Base-by-base conservation (phyloP, 2,797 vertebrate species). In the Dicrostonyx torquatus region DNA sequence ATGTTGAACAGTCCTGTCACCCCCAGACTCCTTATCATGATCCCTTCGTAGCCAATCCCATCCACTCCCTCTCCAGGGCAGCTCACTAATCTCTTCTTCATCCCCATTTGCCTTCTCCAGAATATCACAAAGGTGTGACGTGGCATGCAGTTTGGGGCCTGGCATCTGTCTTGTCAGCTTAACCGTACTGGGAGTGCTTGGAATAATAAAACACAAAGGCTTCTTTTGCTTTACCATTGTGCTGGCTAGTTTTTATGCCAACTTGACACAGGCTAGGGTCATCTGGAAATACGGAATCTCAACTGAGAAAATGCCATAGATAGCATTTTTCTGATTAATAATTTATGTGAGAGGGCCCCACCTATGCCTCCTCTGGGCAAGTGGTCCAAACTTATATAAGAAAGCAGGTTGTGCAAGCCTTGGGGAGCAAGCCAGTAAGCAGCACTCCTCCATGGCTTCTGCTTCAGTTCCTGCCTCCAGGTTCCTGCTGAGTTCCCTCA, bases 101-200 rank as follows among this genome's bases (percentile, higher is more conserved):
- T 15, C 18, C 3, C 20, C 31, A 53, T 6, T 11, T 43, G 26
- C 20, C 50, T 55, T 13, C 75, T 29, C 50, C 45, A 43, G 40
- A 55, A 62, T 26, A 3, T n/a, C 72, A 0, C 10, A 26, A 10
- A 11, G 20, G 58, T 43, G 7, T 10, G 13, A 8, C 2, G 0
- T n/a, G 10, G 15, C 6, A 4, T 7, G 9, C 18, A 53, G 50
- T 15, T 76, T 58, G 43, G 20, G 64, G 20, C 26, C 45, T 0
- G 11, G 6, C 4, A 78, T 60, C 89, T 48, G 53, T 8, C 37
- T 72, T 26, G 50, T 45, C 89, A 60, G 82, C 26, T 85, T 18
- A n/a, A 45, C 29, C 4, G 31, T 22, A 12, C 72, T 76, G 11
- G 18, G 58, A 60, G n/a, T 22, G 3, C 14, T 31, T 12, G n/a